Conservation (phyloP, 2,888 invertebrate genomes). For the Electrophaes corylata region DNA sequence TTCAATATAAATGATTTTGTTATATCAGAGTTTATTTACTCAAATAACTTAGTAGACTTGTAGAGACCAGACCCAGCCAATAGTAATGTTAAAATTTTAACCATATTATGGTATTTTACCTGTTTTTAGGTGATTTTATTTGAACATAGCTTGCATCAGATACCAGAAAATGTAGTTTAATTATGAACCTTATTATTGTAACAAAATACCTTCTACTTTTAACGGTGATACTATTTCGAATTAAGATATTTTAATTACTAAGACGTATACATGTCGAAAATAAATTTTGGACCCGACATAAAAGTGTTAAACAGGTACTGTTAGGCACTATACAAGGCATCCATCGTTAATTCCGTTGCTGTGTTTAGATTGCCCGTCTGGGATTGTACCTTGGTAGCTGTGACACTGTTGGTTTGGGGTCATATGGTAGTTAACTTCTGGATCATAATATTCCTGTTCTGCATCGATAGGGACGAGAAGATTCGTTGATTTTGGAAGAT, state of each 20-base stretch:
- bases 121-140: background rate
- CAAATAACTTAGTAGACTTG: conserved; percentile 9
- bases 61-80: conserved; percentile 3
- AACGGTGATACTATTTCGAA: conserved; percentile 78
- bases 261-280: conserved; percentile 76
- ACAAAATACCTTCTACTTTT: conserved; percentile 29
- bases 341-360: conserved; percentile 85
- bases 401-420: conserved; percentile 80
- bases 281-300: conserved; percentile 75
- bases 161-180: conserved; percentile 12
- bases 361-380: conserved; percentile 77
- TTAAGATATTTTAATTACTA: conserved; percentile 61
- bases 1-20: conserved; percentile 5
- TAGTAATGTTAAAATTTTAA: background rate
- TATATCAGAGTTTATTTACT: conserved; percentile 2
- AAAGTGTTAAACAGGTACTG: conserved; percentile 41
- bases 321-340: conserved; percentile 82
- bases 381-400: conserved; percentile 74
- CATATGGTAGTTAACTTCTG: conserved; percentile 80
- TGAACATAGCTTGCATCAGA: background rate
- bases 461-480: conserved; percentile 82
- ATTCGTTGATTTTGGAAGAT: conserved; percentile 73
- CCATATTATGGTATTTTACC: background rate
- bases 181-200: conserved; percentile 13
- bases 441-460: conserved; percentile 80